A percentile compares a stretch with the other conserved stretches of the same genome.
Conservation (phyloP, 1,140 invertebrate species). For the Drosophila tani region DNA sequence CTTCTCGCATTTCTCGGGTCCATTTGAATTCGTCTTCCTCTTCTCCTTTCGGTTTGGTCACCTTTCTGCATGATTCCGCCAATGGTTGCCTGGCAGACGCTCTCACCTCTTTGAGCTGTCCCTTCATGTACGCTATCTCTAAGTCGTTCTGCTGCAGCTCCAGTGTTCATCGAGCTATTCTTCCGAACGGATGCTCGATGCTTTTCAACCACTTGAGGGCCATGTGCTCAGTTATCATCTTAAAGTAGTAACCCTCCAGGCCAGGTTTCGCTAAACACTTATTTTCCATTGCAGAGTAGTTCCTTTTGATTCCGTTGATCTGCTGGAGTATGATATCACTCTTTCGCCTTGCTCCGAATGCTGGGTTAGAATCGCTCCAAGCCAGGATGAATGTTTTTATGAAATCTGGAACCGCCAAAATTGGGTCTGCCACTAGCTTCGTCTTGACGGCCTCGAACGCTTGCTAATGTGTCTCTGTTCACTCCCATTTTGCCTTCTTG, state of each 20-base stretch:
- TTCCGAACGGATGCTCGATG: no score
- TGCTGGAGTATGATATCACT: constrained; percentile 9
- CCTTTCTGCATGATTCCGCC: no score
- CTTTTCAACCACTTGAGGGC: no score
- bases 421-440: constrained; percentile 5
- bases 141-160: neutral
- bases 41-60: no score
- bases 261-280: constrained; percentile 79
- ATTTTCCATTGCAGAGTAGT: constrained; percentile 84
- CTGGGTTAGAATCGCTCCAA: constrained; percentile 64
- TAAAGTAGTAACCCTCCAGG: no score
- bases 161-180: no score
- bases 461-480: neutral
- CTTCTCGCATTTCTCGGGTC: no score
- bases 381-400: neutral
- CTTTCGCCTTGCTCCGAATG: neutral
- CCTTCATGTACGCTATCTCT: no score
- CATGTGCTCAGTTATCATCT: no score
- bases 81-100: no score
- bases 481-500: neutral
- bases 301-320: constrained; percentile 28
- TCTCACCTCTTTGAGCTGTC: no score
- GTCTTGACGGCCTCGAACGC: constrained; percentile 10
- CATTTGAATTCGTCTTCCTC: no score
- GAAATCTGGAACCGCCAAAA: constrained; percentile 23